These are phyloP conservation scores for Chelonoidis abingdonii DNA, from an alignment of 2,113 vertebrate genomes.

Conservation along the genomic window DNA sequence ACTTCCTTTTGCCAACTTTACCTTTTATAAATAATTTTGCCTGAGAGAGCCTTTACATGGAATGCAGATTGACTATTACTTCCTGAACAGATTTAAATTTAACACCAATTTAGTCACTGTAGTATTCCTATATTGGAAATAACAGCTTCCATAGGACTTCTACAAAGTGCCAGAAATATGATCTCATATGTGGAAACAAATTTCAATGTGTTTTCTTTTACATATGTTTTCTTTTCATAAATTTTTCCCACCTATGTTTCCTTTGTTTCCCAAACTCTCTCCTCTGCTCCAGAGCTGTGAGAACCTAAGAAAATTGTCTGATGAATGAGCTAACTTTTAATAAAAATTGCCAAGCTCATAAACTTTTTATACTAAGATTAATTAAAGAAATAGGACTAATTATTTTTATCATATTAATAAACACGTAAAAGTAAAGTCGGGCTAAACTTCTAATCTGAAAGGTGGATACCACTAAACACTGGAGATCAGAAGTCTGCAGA, in stretches of 20 bases:
- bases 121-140: constrained; percentile 81
- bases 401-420: constrained; percentile 39
- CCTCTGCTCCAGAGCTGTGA: constrained; percentile 42
- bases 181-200: constrained; percentile 83
- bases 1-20: constrained; percentile 83
- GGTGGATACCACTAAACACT: neutral
- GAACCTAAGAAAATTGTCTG: constrained; percentile 45
- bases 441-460: constrained; percentile 32
- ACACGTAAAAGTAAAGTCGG: constrained; percentile 52
- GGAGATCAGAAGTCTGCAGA: constrained; percentile 42
- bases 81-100: constrained; percentile 87
- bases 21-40: constrained; percentile 82
- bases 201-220: constrained; percentile 80
- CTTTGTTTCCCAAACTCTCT: constrained; percentile 67
- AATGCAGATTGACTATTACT: constrained; percentile 84
- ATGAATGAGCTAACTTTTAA: constrained; percentile 41
- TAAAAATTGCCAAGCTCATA: constrained; percentile 47
- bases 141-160: constrained; percentile 84
- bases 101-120: constrained; percentile 81
- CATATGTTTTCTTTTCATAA: constrained; percentile 72
- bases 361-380: constrained; percentile 12
- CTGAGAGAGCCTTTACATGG: constrained; percentile 79
- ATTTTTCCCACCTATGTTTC: constrained; percentile 74
- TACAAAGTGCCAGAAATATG: constrained; percentile 88
- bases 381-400: constrained; percentile 1